phyloP scores from a whole-genome alignment of 2,797 vertebrate genomes.

The Liparis tanakae region DNA sequence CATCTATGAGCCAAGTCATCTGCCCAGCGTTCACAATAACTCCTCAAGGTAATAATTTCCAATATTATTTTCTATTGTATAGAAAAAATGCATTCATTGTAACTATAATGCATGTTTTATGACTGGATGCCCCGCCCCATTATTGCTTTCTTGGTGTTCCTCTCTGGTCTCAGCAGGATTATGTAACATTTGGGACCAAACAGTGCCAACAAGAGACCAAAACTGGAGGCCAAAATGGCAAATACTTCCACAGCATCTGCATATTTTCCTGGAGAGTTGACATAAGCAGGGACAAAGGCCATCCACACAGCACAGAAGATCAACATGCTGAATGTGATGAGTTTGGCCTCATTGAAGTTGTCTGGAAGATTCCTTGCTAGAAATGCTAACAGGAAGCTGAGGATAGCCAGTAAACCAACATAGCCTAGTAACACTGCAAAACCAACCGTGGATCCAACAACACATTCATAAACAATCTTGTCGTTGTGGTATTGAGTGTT shows the following conservation, averaged over 20 bases:
- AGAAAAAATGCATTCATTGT: background rate
- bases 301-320: conserved; percentile 75
- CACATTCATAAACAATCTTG: conserved; percentile 76
- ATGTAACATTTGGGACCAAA: conserved; percentile 72
- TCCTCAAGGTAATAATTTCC: too few species aligned
- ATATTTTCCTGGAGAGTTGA: conserved; percentile 78
- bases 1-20: background rate
- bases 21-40: background rate
- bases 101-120: background rate
- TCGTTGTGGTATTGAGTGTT: conserved; percentile 68
- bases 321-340: conserved; percentile 76
- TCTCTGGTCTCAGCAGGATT: conserved; percentile 64
- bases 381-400: conserved; percentile 70
- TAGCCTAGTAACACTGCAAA: conserved; percentile 68
- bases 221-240: conserved; percentile 74
- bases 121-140: conserved; percentile 40
- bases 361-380: conserved; percentile 74
- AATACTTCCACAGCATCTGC: conserved; percentile 77
- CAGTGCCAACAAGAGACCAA: conserved; percentile 69
- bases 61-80: background rate
- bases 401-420: conserved; percentile 65
- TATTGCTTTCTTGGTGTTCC: conserved; percentile 72
- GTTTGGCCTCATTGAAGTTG: conserved; percentile 71
- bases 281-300: conserved; percentile 70
- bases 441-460: conserved; percentile 63